phyloP scores from a whole-genome alignment of 2,113 vertebrate species.

The Marmota monax region DNA sequence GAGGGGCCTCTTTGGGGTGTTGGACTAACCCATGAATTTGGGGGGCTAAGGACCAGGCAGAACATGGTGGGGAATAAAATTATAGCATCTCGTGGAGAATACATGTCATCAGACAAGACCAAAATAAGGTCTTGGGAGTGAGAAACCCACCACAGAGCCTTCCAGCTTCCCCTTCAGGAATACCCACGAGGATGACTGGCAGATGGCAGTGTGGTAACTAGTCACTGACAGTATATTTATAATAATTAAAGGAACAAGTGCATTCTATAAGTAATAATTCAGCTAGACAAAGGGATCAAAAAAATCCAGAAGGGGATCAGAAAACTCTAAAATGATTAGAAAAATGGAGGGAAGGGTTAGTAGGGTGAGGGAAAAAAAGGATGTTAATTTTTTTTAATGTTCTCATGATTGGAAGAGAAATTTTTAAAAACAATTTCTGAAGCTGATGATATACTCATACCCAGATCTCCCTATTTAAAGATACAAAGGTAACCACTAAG shows the following conservation, averaged over 20 bases:
- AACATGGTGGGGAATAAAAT: background rate
- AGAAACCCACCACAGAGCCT: background rate
- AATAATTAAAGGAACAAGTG: background rate
- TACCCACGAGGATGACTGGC: background rate
- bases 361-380: background rate
- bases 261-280: background rate
- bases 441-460: background rate
- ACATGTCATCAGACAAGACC: background rate
- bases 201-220: background rate
- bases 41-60: background rate
- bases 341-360: background rate
- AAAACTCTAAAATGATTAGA: background rate
- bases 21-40: background rate
- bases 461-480: constrained; percentile 10
- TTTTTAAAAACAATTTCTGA: background rate
- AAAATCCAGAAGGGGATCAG: background rate
- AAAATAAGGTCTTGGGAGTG: background rate
- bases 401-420: background rate
- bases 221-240: background rate
- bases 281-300: background rate
- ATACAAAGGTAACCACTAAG: background rate
- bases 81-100: background rate
- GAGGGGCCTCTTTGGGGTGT: no score
- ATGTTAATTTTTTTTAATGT: background rate
- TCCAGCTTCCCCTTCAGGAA: background rate